Evolutionary conservation across 2,113 vertebrate species (phyloP).

Genomic region (Tragelaphus strepsiceros): DNA sequence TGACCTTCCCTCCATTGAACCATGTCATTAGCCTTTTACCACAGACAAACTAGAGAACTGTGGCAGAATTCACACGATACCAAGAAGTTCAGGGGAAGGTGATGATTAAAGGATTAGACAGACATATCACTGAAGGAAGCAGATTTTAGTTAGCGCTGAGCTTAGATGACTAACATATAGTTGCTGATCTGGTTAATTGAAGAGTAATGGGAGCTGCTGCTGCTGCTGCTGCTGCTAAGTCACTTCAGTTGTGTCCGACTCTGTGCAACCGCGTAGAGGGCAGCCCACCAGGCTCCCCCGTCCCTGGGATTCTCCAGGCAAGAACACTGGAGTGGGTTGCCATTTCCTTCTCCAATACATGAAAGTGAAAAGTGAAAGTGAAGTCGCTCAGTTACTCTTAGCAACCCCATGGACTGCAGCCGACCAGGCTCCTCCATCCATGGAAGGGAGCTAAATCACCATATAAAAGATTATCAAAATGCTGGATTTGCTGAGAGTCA

Average conservation of each 20-base stretch:
- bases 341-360: not conserved
- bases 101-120: not conserved
- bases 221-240: not conserved
- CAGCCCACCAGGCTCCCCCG: rapidly evolving
- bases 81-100: not conserved
- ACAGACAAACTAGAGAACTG: not conserved
- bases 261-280: not conserved
- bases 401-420: not conserved
- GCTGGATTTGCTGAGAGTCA: not conserved
- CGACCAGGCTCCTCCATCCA: not conserved
- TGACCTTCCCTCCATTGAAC: not conserved
- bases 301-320: not conserved
- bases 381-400: not conserved
- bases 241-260: not conserved
- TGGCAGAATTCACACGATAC: not conserved
- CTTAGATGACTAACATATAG: not conserved
- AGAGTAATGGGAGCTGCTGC: not conserved
- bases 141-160: not conserved
- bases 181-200: not conserved
- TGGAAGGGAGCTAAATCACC: not conserved
- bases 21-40: not conserved
- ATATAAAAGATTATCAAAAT: not conserved
- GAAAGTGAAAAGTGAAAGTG: not conserved
- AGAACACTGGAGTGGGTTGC: not conserved
- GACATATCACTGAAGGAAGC: not conserved